Conservation (phyloP, 2,113 vertebrate species). For the Atherinomorus stipes region DNA sequence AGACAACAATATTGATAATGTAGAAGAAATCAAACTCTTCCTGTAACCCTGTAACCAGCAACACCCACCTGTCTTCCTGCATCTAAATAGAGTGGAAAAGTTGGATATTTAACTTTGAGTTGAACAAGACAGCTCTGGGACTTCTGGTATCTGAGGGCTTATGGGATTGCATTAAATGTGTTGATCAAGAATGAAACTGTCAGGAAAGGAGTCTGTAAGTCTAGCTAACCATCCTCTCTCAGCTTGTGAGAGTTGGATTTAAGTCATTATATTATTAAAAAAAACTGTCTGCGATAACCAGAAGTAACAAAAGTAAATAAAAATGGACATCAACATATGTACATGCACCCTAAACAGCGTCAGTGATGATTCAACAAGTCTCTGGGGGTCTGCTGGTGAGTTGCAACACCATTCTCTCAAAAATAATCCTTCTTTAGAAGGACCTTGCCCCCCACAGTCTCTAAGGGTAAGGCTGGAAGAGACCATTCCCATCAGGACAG, state of each 20-base stretch:
- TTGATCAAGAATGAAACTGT: slow-evolving; percentile 43
- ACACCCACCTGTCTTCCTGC: slow-evolving; percentile 10
- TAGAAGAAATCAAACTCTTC: background rate
- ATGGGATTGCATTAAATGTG: slow-evolving; percentile 50
- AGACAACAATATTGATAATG: slow-evolving; percentile 1
- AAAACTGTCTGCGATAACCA: background rate
- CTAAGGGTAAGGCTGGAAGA: too few relatives aligned
- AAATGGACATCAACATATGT: background rate
- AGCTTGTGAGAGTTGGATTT: background rate
- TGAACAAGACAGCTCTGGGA: slow-evolving; percentile 19
- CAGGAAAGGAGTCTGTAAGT: slow-evolving; percentile 11
- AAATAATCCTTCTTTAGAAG: background rate
- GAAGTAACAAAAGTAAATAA: background rate
- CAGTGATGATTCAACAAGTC: background rate
- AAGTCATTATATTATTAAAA: background rate
- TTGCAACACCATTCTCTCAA: background rate
- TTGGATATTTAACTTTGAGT: slow-evolving; percentile 16
- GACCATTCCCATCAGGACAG: background rate
- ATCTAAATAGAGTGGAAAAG: slow-evolving; percentile 18
- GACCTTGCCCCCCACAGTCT: background rate
- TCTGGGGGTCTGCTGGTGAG: background rate
- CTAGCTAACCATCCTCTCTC: background rate
- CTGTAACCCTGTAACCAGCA: background rate
- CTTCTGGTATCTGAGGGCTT: slow-evolving; percentile 37
- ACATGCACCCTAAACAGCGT: background rate